Percentiles rank a stretch among this genome's conserved stretches.
These are phyloP conservation scores for Thalpophila matura DNA, from an alignment of 2,888 invertebrate genomes.

Conservation along the genomic window DNA sequence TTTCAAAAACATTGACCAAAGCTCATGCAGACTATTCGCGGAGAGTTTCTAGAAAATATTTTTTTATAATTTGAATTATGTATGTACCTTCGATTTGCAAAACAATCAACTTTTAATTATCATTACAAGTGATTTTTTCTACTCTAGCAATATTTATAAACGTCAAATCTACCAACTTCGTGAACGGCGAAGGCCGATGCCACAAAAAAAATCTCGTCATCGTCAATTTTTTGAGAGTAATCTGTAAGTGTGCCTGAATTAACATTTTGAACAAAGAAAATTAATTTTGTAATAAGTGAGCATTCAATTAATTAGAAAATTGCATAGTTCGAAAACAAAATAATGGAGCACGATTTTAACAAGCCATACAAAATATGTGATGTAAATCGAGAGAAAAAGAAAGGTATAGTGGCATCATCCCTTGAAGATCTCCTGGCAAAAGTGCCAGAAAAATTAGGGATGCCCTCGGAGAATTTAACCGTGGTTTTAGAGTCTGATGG, in stretches of 20 bases:
- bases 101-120: constrained; percentile 10
- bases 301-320: constrained; percentile 4
- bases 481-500: constrained; percentile 98
- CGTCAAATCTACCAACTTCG: constrained; percentile 59
- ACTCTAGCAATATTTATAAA: constrained; percentile 61
- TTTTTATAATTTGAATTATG: too few relatives aligned
- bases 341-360: constrained; percentile 91
- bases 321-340: constrained; percentile 37
- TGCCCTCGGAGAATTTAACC: constrained; percentile 92
- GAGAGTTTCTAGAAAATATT: background rate
- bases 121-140: constrained; percentile 40
- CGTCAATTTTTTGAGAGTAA: constrained; percentile 24
- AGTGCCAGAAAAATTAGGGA: constrained; percentile 93
- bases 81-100: too few relatives aligned
- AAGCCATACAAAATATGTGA: constrained; percentile 96
- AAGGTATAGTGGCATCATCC: constrained; percentile 95
- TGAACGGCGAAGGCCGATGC: constrained; percentile 17
- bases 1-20: constrained; percentile 17
- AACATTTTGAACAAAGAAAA: constrained; percentile 19
- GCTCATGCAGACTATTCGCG: background rate
- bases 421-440: constrained; percentile 94
- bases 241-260: constrained; percentile 18
- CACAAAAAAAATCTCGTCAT: background rate
- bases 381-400: constrained; percentile 94
- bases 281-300: constrained; percentile 5